phyloP scores from a whole-genome alignment of 2,797 vertebrate species.

The Onychomys torridus region DNA sequence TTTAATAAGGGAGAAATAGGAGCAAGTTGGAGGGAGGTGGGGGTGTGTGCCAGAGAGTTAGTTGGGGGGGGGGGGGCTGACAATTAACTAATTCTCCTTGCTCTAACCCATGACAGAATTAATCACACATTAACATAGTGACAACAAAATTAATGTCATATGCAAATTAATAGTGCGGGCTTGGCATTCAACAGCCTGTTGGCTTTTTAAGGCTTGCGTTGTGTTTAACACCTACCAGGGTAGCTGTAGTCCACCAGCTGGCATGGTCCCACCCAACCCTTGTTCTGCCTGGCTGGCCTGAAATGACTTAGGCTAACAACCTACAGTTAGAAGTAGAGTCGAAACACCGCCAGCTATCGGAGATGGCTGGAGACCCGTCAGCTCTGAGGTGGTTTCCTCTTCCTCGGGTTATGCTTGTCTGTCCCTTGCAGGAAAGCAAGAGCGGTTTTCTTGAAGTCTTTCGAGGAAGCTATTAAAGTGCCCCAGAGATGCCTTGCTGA shows the following conservation, averaged over 20 bases:
- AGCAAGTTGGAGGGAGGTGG: not conserved
- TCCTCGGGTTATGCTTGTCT: not conserved
- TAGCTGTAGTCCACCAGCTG: slow-evolving; percentile 83
- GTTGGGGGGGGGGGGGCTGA: slow-evolving; percentile 63
- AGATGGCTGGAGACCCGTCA: not conserved
- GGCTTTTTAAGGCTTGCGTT: slow-evolving; percentile 90
- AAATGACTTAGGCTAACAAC: not conserved
- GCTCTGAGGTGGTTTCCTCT: not conserved
- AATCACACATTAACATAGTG: slow-evolving; percentile 85
- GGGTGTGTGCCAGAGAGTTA: slow-evolving; percentile 37
- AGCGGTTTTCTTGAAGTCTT: not conserved
- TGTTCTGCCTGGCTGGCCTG: not conserved
- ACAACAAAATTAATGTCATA: slow-evolving; percentile 88
- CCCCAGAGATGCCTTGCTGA: no score
- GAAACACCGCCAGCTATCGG: no score
- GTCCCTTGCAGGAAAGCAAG: not conserved
- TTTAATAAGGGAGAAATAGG: slow-evolving; percentile 49
- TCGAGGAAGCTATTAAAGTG: not conserved
- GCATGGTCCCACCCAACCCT: not conserved
- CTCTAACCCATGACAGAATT: slow-evolving; percentile 85
- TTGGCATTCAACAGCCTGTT: slow-evolving; percentile 87
- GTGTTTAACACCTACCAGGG: slow-evolving; percentile 81
- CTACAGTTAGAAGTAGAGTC: not conserved
- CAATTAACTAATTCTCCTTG: slow-evolving; percentile 85
- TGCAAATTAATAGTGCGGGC: slow-evolving; percentile 90